Evolutionary conservation across 2,888 invertebrate genomes (phyloP).

Genomic region (Archaeoteleia sp.): DNA sequence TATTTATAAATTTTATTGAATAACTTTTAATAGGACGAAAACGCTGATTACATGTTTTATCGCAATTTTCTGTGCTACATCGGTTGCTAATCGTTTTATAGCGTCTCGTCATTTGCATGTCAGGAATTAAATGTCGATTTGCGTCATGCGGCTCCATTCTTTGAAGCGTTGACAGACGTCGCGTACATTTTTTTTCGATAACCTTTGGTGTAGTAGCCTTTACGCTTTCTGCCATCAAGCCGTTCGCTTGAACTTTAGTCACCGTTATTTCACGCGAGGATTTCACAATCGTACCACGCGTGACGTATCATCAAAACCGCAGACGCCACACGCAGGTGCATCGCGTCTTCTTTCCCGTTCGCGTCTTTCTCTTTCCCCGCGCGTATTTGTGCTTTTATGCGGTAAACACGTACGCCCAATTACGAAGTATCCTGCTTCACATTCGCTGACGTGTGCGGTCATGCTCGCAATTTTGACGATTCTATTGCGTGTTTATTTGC

Average conservation of each 20-base stretch:
- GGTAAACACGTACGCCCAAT: conserved; percentile 20
- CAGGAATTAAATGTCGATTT: no score
- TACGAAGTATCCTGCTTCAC: conserved; percentile 20
- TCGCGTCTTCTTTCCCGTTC: not conserved
- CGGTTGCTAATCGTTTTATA: no score
- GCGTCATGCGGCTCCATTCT: conserved; percentile 22
- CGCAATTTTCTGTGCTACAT: no score
- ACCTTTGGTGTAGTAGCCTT: conserved; percentile 16
- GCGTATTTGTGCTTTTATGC: conserved; percentile 23
- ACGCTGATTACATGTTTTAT: no score
- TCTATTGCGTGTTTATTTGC: conserved; percentile 2
- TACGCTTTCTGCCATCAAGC: not conserved
- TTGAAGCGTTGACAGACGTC: no score
- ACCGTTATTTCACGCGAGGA: conserved; percentile 30
- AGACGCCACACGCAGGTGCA: conserved; percentile 28
- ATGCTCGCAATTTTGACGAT: conserved; percentile 17
- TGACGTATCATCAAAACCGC: conserved; percentile 26
- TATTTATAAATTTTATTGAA: no score
- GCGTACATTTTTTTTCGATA: conserved; percentile 20
- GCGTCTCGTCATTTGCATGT: no score
- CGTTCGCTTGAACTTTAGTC: conserved; percentile 31
- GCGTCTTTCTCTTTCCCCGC: not conserved
- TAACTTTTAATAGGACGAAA: no score
- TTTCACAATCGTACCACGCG: conserved; percentile 18
- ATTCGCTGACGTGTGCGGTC: conserved; percentile 12